Conservation (phyloP, 2,113 vertebrate species). For the Salvator merianae region DNA sequence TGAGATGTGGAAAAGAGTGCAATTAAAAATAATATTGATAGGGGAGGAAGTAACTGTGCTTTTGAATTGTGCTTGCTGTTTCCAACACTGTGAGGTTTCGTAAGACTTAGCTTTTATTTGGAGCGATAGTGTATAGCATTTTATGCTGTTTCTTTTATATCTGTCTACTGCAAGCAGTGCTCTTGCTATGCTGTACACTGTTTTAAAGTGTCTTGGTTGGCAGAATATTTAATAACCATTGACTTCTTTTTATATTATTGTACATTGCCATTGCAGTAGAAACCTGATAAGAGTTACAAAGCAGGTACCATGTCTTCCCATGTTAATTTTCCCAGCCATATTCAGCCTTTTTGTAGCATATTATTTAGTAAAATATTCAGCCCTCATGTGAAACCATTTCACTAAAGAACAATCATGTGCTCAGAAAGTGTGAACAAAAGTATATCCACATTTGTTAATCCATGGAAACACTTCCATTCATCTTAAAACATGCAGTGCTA, state of each 20-base stretch:
- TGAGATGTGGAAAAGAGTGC: constrained; percentile 46
- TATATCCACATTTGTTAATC: neutral
- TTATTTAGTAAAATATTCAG: neutral
- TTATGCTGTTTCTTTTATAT: constrained; percentile 74
- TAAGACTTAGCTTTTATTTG: constrained; percentile 77
- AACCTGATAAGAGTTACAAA: neutral
- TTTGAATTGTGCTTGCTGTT: constrained; percentile 70
- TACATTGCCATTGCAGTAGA: neutral
- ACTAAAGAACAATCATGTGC: neutral
- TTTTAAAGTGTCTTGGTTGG: constrained; percentile 71
- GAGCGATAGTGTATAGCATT: constrained; percentile 76
- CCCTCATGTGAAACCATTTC: constrained; percentile 11
- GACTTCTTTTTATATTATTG: constrained; percentile 12
- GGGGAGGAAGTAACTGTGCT: constrained; percentile 58
- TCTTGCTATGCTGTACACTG: constrained; percentile 61
- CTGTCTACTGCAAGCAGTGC: constrained; percentile 65
- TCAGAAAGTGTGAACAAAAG: neutral
- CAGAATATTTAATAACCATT: constrained; percentile 47
- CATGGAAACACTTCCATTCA: neutral
- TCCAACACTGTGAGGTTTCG: constrained; percentile 76
- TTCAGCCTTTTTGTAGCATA: neutral
- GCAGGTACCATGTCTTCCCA: constrained; percentile 5
- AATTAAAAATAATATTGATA: constrained; percentile 56
- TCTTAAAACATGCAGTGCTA: neutral
- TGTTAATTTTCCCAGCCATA: neutral